Evolutionary conservation across 2,888 invertebrate species (phyloP).

Genomic region (Cheilosia pagana): DNA sequence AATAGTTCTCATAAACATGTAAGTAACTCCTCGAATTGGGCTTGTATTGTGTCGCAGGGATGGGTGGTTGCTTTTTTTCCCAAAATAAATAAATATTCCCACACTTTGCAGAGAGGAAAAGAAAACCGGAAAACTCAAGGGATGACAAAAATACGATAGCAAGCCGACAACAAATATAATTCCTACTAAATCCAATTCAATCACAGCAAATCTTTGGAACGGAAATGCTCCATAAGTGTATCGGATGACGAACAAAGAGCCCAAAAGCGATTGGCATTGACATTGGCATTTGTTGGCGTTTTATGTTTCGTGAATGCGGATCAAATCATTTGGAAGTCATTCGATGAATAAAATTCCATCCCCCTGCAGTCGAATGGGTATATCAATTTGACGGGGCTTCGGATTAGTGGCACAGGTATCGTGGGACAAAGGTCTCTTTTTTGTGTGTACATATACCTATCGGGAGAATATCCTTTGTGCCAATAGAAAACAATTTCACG

Average conservation of each 20-base stretch:
- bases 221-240: conserved; percentile 65
- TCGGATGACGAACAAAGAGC: conserved; percentile 67
- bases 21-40: conserved; percentile 43
- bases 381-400: conserved; percentile 72
- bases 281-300: conserved; percentile 67
- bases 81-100: conserved; percentile 14
- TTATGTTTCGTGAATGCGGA: conserved; percentile 75
- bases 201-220: conserved; percentile 65
- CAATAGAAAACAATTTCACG: conserved; percentile 74
- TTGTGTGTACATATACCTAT: not conserved
- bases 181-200: conserved; percentile 67
- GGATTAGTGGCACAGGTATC: conserved; percentile 62
- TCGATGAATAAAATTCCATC: conserved; percentile 64
- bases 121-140: conserved; percentile 22
- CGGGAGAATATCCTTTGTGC: conserved; percentile 13
- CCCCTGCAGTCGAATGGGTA: conserved; percentile 43
- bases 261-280: conserved; percentile 53
- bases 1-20: conserved; percentile 24
- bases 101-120: conserved; percentile 9
- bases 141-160: conserved; percentile 12
- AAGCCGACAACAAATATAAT: conserved; percentile 36
- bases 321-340: conserved; percentile 75
- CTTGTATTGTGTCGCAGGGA: conserved; percentile 32
- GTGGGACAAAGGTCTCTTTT: conserved; percentile 29
- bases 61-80: not conserved